Conservation (phyloP, 53 echinoderm and acorn worm species). For the Stichopus horrens region DNA sequence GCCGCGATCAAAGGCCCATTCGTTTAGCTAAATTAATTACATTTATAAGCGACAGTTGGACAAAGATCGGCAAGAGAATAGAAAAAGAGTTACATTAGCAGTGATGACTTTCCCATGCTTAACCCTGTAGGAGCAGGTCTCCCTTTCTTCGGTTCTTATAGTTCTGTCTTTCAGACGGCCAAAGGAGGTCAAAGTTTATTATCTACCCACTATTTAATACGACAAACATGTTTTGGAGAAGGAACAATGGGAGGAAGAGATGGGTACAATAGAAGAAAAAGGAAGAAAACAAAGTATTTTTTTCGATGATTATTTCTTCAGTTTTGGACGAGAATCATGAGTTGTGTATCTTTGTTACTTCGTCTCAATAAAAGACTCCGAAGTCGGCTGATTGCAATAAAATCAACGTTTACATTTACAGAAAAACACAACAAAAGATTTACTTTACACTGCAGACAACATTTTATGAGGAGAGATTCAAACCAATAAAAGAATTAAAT, state of each 20-base stretch:
- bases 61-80: too few relatives aligned
- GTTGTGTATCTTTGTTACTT: neutral
- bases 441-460: too few relatives aligned
- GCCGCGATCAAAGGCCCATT: neutral
- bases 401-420: neutral
- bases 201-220: too few relatives aligned
- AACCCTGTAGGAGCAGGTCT: too few relatives aligned
- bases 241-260: neutral
- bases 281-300: neutral
- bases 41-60: constrained; percentile 3
- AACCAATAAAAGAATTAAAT: too few relatives aligned
- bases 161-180: too few relatives aligned
- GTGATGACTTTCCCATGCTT: too few relatives aligned
- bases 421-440: too few relatives aligned
- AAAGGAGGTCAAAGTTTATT: neutral
- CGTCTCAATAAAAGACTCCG: neutral
- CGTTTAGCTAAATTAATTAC: constrained; percentile 42
- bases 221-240: neutral
- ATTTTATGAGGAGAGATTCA: too few relatives aligned
- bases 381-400: neutral
- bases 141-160: too few relatives aligned
- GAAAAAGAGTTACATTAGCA: too few relatives aligned
- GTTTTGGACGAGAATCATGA: neutral
- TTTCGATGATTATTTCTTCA: neutral
- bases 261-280: neutral